Base-by-base conservation (phyloP, 64 coral and sea anemone species). In the Acropora tenuis region DNA sequence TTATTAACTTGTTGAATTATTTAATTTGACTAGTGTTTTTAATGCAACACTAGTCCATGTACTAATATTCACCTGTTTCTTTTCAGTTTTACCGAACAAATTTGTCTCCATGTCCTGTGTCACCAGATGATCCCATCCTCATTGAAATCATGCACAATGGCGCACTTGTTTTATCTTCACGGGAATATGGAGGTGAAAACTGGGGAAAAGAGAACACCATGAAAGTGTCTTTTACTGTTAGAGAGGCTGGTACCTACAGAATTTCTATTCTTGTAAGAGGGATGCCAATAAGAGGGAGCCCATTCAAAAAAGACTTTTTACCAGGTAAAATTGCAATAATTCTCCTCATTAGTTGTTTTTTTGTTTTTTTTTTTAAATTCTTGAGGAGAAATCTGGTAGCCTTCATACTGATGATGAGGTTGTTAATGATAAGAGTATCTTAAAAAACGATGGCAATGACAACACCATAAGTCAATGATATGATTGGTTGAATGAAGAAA, bases 301-400 rank as follows among this genome's bases (percentile, higher is more conserved):
- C 96, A 44, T 98, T 98, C 69, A 79, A 40, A 10, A 98, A 93
- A 74, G 80, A 79, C 6, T 98, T 98, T 83, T n/a, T 91, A 44
- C 96, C 96, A 93, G 96, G 96, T 98, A 55, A 10, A 63, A 4
- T n/a, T n/a, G n/a, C n/a, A n/a, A n/a, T n/a, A n/a, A n/a, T n/a
- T n/a, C n/a, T n/a, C n/a, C n/a, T n/a, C n/a, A n/a, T n/a, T n/a
- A n/a, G n/a, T n/a, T n/a, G n/a, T n/a, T n/a, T n/a, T n/a, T n/a
- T n/a, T n/a, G n/a, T n/a, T n/a, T n/a, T n/a, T n/a, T n/a, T n/a
- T n/a, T n/a, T n/a, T n/a, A n/a, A n/a, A n/a, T n/a, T n/a, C n/a
- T n/a, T n/a, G n/a, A n/a, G n/a, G n/a, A n/a, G n/a, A n/a, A n/a
- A n/a, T n/a, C n/a, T n/a, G n/a, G n/a, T n/a, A n/a, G n/a, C n/a